Conservation (phyloP, 2,797 vertebrate genomes). For the Mus minutoides region DNA sequence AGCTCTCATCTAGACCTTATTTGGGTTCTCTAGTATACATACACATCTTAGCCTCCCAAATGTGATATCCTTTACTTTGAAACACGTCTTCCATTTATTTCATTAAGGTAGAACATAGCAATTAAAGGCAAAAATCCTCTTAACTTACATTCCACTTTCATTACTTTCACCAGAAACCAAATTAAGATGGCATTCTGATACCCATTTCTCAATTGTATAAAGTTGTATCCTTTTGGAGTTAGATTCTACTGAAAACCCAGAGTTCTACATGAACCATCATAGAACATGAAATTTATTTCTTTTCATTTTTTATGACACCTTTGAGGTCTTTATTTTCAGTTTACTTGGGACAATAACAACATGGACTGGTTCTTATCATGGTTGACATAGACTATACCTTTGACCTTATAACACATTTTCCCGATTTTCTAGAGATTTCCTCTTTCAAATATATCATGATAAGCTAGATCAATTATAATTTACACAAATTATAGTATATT, state of each 20-base stretch:
- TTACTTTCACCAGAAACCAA: neutral
- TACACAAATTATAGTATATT: neutral
- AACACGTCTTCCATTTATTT: neutral
- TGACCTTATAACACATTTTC: neutral
- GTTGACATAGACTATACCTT: rapidly evolving
- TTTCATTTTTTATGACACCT: neutral
- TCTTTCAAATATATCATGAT: neutral
- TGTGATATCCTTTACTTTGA: neutral
- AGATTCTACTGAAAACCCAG: neutral
- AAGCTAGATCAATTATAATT: neutral
- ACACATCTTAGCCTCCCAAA: neutral
- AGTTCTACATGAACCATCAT: neutral
- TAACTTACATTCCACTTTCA: neutral
- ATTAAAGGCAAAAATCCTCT: neutral
- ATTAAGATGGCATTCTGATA: neutral
- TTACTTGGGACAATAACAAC: rapidly evolving
- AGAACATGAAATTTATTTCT: neutral
- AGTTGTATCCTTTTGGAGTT: rapidly evolving
- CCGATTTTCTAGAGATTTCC: neutral
- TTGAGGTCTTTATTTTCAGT: neutral
- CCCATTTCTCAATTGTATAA: neutral
- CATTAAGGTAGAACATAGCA: neutral
- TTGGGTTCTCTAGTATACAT: rapidly evolving
- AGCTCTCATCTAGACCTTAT: neutral
- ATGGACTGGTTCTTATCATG: neutral